phyloP scores from a whole-genome alignment of 2,113 vertebrate species.

The Carassius carassius region DNA sequence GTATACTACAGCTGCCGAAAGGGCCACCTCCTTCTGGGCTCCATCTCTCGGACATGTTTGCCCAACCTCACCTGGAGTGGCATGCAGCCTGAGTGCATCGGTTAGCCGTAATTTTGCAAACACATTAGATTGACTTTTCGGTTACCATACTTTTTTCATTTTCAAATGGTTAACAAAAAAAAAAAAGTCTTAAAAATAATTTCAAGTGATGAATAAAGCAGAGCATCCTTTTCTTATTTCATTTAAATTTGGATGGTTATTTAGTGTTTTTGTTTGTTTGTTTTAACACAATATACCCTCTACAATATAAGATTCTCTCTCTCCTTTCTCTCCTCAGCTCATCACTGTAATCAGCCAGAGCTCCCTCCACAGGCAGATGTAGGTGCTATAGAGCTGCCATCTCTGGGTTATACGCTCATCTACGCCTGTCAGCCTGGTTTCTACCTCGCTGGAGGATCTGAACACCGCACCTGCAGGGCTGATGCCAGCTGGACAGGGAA shows the following conservation, averaged over 20 bases:
- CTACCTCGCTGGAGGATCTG: conserved; percentile 93
- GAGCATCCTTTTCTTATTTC: background rate
- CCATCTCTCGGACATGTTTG: conserved; percentile 92
- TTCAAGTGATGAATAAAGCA: background rate
- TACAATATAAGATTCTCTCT: conserved; percentile 2
- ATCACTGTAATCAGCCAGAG: conserved; percentile 95
- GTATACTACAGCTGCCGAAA: conserved; percentile 93
- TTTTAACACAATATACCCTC: too few species aligned
- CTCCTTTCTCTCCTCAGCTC: conserved; percentile 72
- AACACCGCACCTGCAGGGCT: conserved; percentile 94
- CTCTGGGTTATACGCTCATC: conserved; percentile 96
- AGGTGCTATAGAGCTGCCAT: conserved; percentile 91
- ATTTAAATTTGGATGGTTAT: background rate
- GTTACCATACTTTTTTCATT: conserved; percentile 18
- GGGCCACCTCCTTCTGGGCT: conserved; percentile 95
- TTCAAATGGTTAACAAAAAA: background rate
- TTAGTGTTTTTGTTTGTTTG: background rate
- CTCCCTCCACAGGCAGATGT: conserved; percentile 88
- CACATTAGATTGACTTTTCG: background rate
- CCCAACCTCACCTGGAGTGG: conserved; percentile 98
- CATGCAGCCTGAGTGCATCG: conserved; percentile 88
- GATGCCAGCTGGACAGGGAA: conserved; percentile 99
- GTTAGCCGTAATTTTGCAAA: conserved; percentile 71
- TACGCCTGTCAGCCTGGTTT: conserved; percentile 94
- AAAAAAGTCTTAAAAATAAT: background rate